Evolutionary conservation across 2,113 vertebrate genomes (phyloP).

Genomic region (Monopterus albus): DNA sequence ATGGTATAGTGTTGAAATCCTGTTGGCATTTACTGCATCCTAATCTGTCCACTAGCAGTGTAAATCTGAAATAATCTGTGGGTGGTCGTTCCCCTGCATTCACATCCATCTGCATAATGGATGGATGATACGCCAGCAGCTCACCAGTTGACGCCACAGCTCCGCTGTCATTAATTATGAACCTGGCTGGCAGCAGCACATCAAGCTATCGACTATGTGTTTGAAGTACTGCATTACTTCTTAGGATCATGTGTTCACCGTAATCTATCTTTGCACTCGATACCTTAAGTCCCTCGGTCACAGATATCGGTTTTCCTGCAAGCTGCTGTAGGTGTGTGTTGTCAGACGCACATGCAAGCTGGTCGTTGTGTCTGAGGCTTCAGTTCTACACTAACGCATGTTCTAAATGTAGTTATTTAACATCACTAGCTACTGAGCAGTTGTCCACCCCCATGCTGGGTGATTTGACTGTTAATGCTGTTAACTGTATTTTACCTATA

Average conservation of each 20-base stretch:
- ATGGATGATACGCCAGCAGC: no score
- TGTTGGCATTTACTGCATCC: not conserved
- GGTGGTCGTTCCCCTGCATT: slow-evolving; percentile 4
- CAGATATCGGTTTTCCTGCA: slow-evolving; percentile 43
- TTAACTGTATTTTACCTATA: no score
- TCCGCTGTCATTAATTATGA: slow-evolving; percentile 56
- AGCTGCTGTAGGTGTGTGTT: not conserved
- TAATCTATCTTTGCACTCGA: slow-evolving; percentile 54
- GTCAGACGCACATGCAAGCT: not conserved
- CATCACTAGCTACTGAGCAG: no score
- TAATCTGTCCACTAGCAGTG: slow-evolving; percentile 22
- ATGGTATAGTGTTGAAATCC: slow-evolving; percentile 22
- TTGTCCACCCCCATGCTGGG: no score
- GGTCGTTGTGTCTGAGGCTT: not conserved
- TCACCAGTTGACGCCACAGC: slow-evolving; percentile 1
- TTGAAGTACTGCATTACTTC: slow-evolving; percentile 36
- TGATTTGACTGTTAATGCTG: no score
- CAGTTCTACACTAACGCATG: not conserved
- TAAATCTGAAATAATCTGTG: slow-evolving; percentile 28
- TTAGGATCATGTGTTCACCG: slow-evolving; percentile 29
- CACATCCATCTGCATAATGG: no score
- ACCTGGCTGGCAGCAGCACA: slow-evolving; percentile 33
- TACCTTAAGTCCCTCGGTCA: slow-evolving; percentile 50
- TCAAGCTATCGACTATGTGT: slow-evolving; percentile 13
- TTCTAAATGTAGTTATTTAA: no score